Evolutionary conservation across 92 coral and sea anemone species (phyloP).

Genomic region (Palythoa caribaeorum): DNA sequence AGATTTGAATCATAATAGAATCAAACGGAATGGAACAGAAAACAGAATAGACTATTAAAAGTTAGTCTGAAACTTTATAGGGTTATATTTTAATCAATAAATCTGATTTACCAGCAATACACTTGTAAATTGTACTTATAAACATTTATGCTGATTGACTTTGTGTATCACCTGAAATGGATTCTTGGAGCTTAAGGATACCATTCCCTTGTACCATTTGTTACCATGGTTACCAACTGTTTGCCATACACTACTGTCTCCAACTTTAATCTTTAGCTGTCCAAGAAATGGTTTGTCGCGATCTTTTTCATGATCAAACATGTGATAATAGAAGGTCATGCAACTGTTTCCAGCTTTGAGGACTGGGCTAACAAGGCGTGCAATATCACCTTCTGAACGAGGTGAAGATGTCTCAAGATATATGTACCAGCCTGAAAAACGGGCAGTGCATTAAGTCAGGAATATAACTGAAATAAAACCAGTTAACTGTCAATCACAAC

Average conservation of each 20-base stretch:
- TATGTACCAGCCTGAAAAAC: conserved; percentile 1
- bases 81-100: too few relatives aligned
- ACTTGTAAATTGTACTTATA: neutral
- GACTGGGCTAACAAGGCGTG: conserved; percentile 19
- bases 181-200: neutral
- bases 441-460: neutral
- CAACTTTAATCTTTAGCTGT: conserved; percentile 16
- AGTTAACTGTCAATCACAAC: too few relatives aligned
- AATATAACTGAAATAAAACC: neutral
- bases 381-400: conserved; percentile 8
- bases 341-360: conserved; percentile 29
- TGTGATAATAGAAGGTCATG: conserved; percentile 28
- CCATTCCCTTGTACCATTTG: conserved; percentile 32
- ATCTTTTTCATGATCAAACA: conserved; percentile 20
- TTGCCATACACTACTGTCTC: conserved; percentile 22
- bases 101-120: too few relatives aligned
- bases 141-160: neutral
- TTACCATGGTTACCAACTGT: conserved; percentile 24
- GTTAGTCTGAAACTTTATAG: too few relatives aligned
- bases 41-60: too few relatives aligned
- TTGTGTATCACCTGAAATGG: conserved; percentile 12
- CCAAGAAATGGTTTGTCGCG: neutral
- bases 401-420: conserved; percentile 16
- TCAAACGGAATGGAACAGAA: too few relatives aligned
- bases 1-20: too few relatives aligned